phyloP scores from a whole-genome alignment of 2,888 invertebrate genomes.

The Apodemia hepburni region DNA sequence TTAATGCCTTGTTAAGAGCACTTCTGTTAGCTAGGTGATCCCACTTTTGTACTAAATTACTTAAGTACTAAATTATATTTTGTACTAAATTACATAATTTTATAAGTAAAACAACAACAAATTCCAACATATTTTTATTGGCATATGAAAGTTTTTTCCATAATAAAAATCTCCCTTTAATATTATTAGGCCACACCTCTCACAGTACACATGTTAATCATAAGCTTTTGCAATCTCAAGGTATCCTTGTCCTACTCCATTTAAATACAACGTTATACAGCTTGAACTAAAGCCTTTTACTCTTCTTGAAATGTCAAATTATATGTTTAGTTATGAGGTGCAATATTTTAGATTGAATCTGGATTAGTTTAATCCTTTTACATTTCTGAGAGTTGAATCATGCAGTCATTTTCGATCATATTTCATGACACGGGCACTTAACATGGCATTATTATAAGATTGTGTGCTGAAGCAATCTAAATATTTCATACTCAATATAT shows the following conservation, averaged over 20 bases:
- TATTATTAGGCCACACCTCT: slow-evolving; percentile 1
- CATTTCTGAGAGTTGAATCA: background rate
- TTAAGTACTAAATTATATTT: too few species aligned
- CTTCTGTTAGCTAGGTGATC: too few species aligned
- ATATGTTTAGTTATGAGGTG: slow-evolving; percentile 4
- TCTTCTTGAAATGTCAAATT: slow-evolving; percentile 12
- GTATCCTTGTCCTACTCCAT: slow-evolving; percentile 30
- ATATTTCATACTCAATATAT: too few species aligned
- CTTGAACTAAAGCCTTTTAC: slow-evolving; percentile 18
- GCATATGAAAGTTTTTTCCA: too few species aligned
- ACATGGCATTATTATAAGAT: too few species aligned
- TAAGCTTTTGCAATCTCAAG: slow-evolving; percentile 28
- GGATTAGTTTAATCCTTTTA: background rate
- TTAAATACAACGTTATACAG: slow-evolving; percentile 20
- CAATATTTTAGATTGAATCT: slow-evolving; percentile 4
- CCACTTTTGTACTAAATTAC: too few species aligned
- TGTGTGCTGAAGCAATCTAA: too few species aligned
- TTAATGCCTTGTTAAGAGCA: too few species aligned
- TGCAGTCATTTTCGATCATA: too few species aligned
- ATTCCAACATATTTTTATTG: too few species aligned
- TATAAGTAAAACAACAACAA: too few species aligned
- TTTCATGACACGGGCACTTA: background rate
- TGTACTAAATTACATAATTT: too few species aligned
- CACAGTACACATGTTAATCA: slow-evolving; percentile 18
- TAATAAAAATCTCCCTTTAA: background rate